Conservation (phyloP, 2,888 invertebrate species). For the Drymonia ruficornis region DNA sequence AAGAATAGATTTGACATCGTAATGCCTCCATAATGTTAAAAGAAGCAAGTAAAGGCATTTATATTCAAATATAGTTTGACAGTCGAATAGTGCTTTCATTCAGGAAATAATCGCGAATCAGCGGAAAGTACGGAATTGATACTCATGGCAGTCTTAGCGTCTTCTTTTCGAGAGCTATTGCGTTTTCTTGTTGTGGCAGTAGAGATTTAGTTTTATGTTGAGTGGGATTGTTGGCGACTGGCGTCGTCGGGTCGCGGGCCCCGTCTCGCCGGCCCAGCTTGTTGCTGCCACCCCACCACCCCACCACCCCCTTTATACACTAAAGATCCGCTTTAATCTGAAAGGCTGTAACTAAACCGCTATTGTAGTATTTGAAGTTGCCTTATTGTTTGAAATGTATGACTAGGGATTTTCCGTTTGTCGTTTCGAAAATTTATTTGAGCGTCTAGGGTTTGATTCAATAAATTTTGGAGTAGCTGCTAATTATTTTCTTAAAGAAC, state of each 20-base stretch:
- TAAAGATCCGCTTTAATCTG: slow-evolving; percentile 47
- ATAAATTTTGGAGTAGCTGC: neutral
- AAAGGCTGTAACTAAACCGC: slow-evolving; percentile 30
- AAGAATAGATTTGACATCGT: slow-evolving; percentile 66
- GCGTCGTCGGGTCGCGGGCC: slow-evolving; percentile 72
- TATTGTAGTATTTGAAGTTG: slow-evolving; percentile 18
- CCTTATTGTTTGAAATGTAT: slow-evolving; percentile 6
- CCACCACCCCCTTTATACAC: slow-evolving; percentile 34
- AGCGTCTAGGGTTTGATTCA: neutral
- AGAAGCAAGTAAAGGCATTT: neutral
- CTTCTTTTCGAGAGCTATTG: slow-evolving; percentile 59
- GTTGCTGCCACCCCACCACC: slow-evolving; percentile 56
- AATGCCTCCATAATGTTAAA: neutral
- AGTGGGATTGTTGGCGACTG: slow-evolving; percentile 60
- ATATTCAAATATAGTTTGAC: neutral
- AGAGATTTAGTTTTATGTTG: slow-evolving; percentile 74
- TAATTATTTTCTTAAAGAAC: neutral
- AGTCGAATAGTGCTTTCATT: neutral
- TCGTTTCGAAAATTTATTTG: neutral
- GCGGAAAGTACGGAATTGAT: slow-evolving; percentile 47
- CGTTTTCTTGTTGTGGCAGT: slow-evolving; percentile 55
- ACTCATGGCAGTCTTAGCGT: slow-evolving; percentile 52
- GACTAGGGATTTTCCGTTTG: neutral
- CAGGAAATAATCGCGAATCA: slow-evolving; percentile 30
- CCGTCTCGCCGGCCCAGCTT: slow-evolving; percentile 58